Conservation (phyloP, 2,113 vertebrate genomes). For the Caranx ignobilis region DNA sequence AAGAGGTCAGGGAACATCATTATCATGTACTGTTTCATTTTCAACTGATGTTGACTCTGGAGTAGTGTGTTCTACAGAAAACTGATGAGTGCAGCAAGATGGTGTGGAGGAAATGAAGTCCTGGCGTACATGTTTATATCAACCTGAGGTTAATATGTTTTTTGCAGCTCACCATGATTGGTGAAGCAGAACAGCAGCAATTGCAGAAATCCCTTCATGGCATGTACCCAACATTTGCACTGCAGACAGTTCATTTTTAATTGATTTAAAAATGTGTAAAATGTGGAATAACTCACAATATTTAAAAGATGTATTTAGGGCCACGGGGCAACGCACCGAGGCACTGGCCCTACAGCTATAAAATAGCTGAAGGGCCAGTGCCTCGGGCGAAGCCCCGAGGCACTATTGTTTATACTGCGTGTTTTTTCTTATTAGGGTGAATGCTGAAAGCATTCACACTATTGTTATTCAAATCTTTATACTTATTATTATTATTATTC, state of each 20-base stretch:
- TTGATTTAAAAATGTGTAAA: conserved; percentile 31
- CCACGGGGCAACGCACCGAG: too few species aligned
- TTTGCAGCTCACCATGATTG: conserved; percentile 63
- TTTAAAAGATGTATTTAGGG: conserved; percentile 12
- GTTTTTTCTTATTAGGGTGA: too few species aligned
- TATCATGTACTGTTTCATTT: conserved; percentile 67
- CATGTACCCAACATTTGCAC: conserved; percentile 19
- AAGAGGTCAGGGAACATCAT: conserved; percentile 76
- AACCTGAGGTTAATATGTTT: conserved; percentile 76
- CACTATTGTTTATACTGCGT: too few species aligned
- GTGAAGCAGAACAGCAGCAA: conserved; percentile 60
- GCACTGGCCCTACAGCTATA: too few species aligned
- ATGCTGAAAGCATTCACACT: too few species aligned
- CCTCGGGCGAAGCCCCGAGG: too few species aligned
- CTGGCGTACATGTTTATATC: conserved; percentile 69
- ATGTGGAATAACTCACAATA: conserved; percentile 11
- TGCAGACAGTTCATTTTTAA: conserved; percentile 9
- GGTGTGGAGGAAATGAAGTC: conserved; percentile 75
- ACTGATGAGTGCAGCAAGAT: conserved; percentile 78
- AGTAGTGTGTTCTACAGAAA: conserved; percentile 72
- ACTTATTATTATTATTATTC: too few species aligned
- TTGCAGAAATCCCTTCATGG: conserved; percentile 51
- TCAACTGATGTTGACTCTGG: conserved; percentile 68
- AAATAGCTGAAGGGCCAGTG: too few species aligned
- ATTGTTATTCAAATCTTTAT: too few species aligned